These are phyloP conservation scores for Sitobion miscanthi DNA, from an alignment of 1,140 invertebrate genomes.

Conservation along the genomic window DNA sequence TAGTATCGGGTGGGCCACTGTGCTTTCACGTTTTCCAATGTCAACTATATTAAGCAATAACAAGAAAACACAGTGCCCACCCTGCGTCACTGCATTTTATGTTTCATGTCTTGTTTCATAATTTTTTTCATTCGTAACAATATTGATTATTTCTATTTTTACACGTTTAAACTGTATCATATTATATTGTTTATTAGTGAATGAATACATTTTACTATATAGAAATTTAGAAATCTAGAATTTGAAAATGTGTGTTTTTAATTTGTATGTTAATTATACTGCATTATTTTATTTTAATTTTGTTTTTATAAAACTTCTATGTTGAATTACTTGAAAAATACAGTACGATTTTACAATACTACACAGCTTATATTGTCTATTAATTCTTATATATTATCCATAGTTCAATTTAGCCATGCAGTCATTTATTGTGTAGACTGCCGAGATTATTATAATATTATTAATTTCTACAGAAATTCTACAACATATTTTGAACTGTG, in stretches of 20 bases:
- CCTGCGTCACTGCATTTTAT: not conserved
- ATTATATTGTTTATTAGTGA: not conserved
- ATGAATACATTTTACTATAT: not conserved
- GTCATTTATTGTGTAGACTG: not conserved
- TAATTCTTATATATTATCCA: not conserved
- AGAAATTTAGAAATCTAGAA: not conserved
- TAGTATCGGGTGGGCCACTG: not conserved
- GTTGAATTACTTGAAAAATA: not conserved
- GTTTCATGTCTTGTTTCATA: not conserved
- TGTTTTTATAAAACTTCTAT: not conserved
- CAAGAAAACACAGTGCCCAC: not conserved
- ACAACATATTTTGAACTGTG: not conserved
- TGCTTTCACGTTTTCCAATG: not conserved
- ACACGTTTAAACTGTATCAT: not conserved
- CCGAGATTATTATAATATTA: not conserved
- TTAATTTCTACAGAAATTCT: not conserved
- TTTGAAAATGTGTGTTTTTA: not conserved
- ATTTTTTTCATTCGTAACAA: not conserved
- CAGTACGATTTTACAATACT: not conserved
- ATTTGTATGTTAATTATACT: not conserved
- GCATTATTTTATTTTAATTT: not conserved
- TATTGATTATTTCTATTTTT: not conserved
- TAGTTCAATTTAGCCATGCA: not conserved
- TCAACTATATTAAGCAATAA: not conserved
- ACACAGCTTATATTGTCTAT: not conserved